Evolutionary conservation across 2,888 invertebrate species (phyloP).

Genomic region (Calephelis perditalis): DNA sequence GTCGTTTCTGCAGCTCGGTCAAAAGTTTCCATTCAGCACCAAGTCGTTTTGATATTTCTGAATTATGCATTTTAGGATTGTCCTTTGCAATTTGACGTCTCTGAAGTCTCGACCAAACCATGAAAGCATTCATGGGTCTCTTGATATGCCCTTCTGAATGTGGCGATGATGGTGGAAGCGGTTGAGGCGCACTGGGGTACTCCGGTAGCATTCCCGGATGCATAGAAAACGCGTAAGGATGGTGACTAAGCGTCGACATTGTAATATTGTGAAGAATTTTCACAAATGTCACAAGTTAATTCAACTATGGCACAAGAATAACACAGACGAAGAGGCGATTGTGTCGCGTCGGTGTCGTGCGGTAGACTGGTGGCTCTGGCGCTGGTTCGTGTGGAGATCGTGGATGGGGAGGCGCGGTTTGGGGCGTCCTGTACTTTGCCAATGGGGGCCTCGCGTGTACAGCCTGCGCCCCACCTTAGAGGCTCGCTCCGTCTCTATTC

Average conservation of each 20-base stretch:
- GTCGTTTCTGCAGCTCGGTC: slow-evolving; percentile 91
- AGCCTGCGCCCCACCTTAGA: slow-evolving; percentile 64
- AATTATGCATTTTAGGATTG: slow-evolving; percentile 95
- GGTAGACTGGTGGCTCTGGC: slow-evolving; percentile 61
- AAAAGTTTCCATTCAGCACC: slow-evolving; percentile 96
- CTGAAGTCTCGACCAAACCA: slow-evolving; percentile 97
- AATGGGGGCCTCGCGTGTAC: slow-evolving; percentile 47
- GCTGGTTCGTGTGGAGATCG: slow-evolving; percentile 50
- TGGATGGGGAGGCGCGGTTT: slow-evolving; percentile 55
- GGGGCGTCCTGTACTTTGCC: slow-evolving; percentile 50
- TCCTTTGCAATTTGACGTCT: slow-evolving; percentile 95
- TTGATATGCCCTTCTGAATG: slow-evolving; percentile 90
- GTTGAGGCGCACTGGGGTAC: slow-evolving; percentile 62
- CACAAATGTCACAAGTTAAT: slow-evolving; percentile 39
- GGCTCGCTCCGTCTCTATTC: slow-evolving; percentile 39
- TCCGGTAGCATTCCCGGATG: slow-evolving; percentile 71
- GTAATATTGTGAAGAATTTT: slow-evolving; percentile 32
- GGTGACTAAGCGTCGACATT: slow-evolving; percentile 74
- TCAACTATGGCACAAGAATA: slow-evolving; percentile 67
- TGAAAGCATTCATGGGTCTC: slow-evolving; percentile 98
- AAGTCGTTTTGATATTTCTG: slow-evolving; percentile 92
- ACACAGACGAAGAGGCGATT: slow-evolving; percentile 57
- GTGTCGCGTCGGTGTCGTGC: slow-evolving; percentile 68
- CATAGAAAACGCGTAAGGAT: slow-evolving; percentile 75
- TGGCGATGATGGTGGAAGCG: slow-evolving; percentile 66